Conservation (phyloP, 2,888 invertebrate genomes). For the Hirtodrosophila cameraria region DNA sequence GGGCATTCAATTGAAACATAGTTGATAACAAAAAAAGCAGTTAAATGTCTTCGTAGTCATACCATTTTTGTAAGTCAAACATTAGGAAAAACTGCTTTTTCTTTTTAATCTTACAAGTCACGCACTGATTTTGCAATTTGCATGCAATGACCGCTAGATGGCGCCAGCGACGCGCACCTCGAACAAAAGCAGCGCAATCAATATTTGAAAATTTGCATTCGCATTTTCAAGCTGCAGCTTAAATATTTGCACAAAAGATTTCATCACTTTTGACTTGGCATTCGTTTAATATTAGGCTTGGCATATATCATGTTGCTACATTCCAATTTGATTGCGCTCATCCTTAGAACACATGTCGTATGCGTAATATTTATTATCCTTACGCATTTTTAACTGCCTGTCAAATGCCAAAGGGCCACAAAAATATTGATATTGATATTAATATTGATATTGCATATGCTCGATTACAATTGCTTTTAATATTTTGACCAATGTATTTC, state of each 20-base stretch:
- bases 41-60: constrained; percentile 58
- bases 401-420: not conserved
- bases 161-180: constrained; percentile 44
- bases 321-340: not conserved
- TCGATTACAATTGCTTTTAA: not conserved
- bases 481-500: constrained; percentile 2
- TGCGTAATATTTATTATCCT: constrained; percentile 37
- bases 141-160: constrained; percentile 67
- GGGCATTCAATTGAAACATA: constrained; percentile 23
- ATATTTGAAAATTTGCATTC: constrained; percentile 44
- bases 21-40: constrained; percentile 6
- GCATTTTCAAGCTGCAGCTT: constrained; percentile 1
- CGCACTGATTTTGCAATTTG: constrained; percentile 75
- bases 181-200: constrained; percentile 30
- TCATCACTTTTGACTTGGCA: constrained; percentile 27
- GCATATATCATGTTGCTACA: constrained; percentile 18
- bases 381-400: constrained; percentile 14
- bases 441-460: not conserved
- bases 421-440: not conserved
- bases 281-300: constrained; percentile 26
- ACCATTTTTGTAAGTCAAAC: constrained; percentile 24
- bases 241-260: constrained; percentile 9
- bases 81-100: constrained; percentile 29
- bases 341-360: constrained; percentile 27
- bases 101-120: constrained; percentile 62